Evolutionary conservation across 2,113 vertebrate species (phyloP), one percentile per base, ranked within the genome.

Genomic region (Tinamus guttatus): DNA sequence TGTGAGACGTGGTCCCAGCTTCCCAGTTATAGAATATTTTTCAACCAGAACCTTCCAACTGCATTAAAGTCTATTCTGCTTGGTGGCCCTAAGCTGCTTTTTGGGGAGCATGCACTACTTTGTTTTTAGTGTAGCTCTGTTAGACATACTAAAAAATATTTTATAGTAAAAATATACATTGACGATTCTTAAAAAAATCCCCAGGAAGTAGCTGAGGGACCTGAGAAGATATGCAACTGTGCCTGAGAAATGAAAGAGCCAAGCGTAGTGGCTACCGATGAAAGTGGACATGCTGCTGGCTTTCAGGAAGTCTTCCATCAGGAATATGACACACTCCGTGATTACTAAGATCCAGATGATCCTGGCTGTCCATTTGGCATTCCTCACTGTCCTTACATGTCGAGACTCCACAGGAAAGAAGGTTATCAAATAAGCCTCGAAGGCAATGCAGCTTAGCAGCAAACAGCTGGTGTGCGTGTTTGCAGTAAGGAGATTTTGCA

Each of bases 361-460:
- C 54, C 93, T 67, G 86, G 96, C 94, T 4, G 83, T 32, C 64
- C 95, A 47, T 21, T 92, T 97, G 54, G 98, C 98, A 0, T 93
- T 95, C 43, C 63, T 97, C 85, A 98, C 98, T 0, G 98, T 99
- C 86, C 98, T 97, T 7, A 98, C 41, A 7, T 58, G 67, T 4
- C 95, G 95, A 1, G 98, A 98, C 90, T 98, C 88, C 6, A 51
- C 19, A 45, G 98, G 96, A 95, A 98, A 95, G 77, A 97, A 97
- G 71, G 96, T 98, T 64, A 99, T 98, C 51, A 98, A 52, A 3
- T 96, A 97, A 24, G 98, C 98, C 95, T 99, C 98, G 1, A 98
- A 70, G 64, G 98, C 98, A 30, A 99, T 91, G 1, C 98, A 97
- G 82, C 97, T 98, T 12, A 99, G 97, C 88, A 98, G 95, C 69